Evolutionary conservation across 1,140 invertebrate species (phyloP).

Genomic region (Pseudomyrmex pallidus): DNA sequence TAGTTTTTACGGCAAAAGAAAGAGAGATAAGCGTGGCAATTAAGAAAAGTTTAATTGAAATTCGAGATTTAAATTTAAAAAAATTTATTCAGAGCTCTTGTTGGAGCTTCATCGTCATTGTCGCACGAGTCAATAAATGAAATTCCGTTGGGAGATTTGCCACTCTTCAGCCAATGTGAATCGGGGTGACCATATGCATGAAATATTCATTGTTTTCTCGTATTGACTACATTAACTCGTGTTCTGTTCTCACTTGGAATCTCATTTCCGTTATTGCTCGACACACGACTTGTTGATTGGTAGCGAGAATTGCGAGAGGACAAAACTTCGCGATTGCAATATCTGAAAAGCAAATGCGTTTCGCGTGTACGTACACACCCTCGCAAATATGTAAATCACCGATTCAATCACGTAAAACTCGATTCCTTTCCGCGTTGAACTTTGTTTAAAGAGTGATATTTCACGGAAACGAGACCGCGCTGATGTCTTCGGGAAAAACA

Average conservation of each 20-base stretch:
- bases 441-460: not conserved
- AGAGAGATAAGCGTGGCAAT: not conserved
- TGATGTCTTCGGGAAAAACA: not conserved
- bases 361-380: too few relatives aligned
- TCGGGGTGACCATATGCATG: not conserved
- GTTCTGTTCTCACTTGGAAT: not conserved
- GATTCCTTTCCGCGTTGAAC: not conserved
- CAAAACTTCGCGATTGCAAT: slow-evolving; percentile 7
- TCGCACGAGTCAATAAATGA: slow-evolving; percentile 28
- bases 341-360: slow-evolving; percentile 4
- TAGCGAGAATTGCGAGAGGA: not conserved
- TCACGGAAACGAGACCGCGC: not conserved
- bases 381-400: not conserved
- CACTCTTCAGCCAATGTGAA: not conserved
- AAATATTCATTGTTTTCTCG: slow-evolving; percentile 11
- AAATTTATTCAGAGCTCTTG: slow-evolving; percentile 1
- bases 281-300: not conserved
- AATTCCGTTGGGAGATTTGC: slow-evolving; percentile 4
- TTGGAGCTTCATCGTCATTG: not conserved
- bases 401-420: not conserved
- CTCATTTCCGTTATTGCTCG: not conserved
- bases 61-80: slow-evolving; percentile 39
- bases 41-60: slow-evolving; percentile 47
- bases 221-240: slow-evolving; percentile 10
- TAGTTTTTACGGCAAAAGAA: too few relatives aligned